Percentiles rank a stretch among this genome's conserved stretches.
Evolutionary conservation across 2,888 invertebrate genomes (phyloP).

Genomic region (Sphecodes monilicornis): DNA sequence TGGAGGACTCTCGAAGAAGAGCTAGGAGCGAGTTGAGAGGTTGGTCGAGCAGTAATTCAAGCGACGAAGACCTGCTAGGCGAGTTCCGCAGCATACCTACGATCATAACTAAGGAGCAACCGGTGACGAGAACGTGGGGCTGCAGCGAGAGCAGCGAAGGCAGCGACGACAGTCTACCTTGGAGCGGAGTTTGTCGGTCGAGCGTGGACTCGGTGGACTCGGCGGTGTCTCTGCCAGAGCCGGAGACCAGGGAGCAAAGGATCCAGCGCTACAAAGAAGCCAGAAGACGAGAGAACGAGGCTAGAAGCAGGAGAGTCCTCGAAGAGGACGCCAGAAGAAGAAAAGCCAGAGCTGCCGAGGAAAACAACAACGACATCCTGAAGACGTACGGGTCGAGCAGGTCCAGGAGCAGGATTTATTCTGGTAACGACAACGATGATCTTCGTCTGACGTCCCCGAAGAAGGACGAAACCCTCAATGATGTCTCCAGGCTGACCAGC

Average conservation of each 20-base stretch:
- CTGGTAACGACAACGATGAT: slow-evolving; percentile 62
- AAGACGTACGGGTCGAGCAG: slow-evolving; percentile 54
- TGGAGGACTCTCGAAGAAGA: slow-evolving; percentile 78
- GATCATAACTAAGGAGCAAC: slow-evolving; percentile 72
- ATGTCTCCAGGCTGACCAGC: slow-evolving; percentile 33
- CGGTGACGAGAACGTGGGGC: slow-evolving; percentile 78
- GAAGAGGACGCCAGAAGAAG: slow-evolving; percentile 80
- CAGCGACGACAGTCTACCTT: slow-evolving; percentile 82
- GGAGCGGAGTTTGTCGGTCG: slow-evolving; percentile 75
- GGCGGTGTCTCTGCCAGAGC: slow-evolving; percentile 68
- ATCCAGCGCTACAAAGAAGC: slow-evolving; percentile 82
- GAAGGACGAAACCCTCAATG: slow-evolving; percentile 43
- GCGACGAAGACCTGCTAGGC: slow-evolving; percentile 80
- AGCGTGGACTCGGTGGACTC: slow-evolving; percentile 80
- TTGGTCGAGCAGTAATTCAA: slow-evolving; percentile 82
- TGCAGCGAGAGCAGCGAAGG: slow-evolving; percentile 83
- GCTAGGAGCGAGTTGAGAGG: slow-evolving; percentile 81
- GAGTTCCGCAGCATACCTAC: slow-evolving; percentile 73
- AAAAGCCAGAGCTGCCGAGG: slow-evolving; percentile 71
- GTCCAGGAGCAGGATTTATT: slow-evolving; percentile 56
- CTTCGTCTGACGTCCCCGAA: slow-evolving; percentile 29
- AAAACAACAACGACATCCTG: slow-evolving; percentile 74
- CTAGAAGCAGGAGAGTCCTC: slow-evolving; percentile 77
- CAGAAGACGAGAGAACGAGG: slow-evolving; percentile 81
- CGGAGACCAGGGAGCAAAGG: slow-evolving; percentile 80